Evolutionary conservation across 2,797 vertebrate species (phyloP).

Genomic region (Taenioides sp.): DNA sequence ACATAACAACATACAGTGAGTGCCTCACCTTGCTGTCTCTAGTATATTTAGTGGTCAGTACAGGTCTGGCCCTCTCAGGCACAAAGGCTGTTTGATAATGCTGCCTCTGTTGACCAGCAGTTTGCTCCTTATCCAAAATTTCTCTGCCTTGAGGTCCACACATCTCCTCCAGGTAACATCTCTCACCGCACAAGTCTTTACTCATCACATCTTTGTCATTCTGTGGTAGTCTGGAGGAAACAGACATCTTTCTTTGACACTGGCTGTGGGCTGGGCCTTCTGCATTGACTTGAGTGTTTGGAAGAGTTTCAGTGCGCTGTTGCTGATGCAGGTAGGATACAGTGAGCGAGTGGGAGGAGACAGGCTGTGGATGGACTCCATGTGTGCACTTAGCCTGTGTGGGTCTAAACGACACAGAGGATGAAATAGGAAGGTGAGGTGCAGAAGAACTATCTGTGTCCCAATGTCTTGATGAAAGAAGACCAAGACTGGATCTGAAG

Average conservation of each 20-base stretch:
- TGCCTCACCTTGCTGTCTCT: conserved; percentile 67
- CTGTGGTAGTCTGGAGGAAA: conserved; percentile 58
- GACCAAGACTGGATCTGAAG: conserved; percentile 63
- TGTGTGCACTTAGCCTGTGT: conserved; percentile 49
- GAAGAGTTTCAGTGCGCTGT: conserved; percentile 74
- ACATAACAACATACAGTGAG: not conserved
- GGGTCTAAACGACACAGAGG: conserved; percentile 36
- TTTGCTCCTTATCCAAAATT: conserved; percentile 38
- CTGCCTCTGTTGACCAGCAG: conserved; percentile 38
- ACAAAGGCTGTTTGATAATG: conserved; percentile 24
- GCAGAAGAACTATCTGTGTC: conserved; percentile 50
- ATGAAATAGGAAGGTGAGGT: conserved; percentile 71
- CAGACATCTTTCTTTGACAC: conserved; percentile 39
- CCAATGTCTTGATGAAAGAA: conserved; percentile 65
- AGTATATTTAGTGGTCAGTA: conserved; percentile 40
- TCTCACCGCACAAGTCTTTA: conserved; percentile 51
- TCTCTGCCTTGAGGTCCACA: conserved; percentile 45
- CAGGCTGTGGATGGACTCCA: conserved; percentile 31
- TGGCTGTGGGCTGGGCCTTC: conserved; percentile 53
- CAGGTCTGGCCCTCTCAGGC: conserved; percentile 43
- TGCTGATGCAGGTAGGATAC: conserved; percentile 62
- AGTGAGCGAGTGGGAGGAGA: conserved; percentile 49
- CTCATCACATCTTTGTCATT: conserved; percentile 47
- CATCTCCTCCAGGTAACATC: conserved; percentile 34
- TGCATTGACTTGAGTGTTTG: conserved; percentile 73